These are phyloP conservation scores for Knipowitschia caucasica DNA, from an alignment of 2,797 vertebrate species.

Conservation along the genomic window DNA sequence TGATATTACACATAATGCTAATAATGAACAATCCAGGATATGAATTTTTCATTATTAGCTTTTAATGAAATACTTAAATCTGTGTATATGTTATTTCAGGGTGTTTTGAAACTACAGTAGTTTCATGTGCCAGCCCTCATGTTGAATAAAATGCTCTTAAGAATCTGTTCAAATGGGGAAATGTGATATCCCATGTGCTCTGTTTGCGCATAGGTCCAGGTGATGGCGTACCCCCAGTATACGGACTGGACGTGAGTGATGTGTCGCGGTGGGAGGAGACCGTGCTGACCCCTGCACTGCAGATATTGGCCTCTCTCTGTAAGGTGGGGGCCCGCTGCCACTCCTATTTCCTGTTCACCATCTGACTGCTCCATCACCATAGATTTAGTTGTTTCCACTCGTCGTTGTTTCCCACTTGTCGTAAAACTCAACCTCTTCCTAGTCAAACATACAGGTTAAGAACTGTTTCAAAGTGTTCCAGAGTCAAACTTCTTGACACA, in stretches of 20 bases:
- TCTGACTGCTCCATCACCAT: not conserved
- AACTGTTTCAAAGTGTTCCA: too few species aligned
- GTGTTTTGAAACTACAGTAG: too few species aligned
- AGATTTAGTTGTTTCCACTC: not conserved
- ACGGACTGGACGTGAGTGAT: conserved; percentile 88
- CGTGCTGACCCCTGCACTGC: conserved; percentile 86
- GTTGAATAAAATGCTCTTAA: conserved; percentile 4
- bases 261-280: conserved; percentile 83
- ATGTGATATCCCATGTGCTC: conserved; percentile 1
- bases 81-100: too few species aligned
- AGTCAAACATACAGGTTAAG: not conserved
- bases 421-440: not conserved
- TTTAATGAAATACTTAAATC: too few species aligned
- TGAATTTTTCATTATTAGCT: too few species aligned
- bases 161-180: not conserved
- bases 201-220: conserved; percentile 79
- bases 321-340: conserved; percentile 77
- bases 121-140: too few species aligned
- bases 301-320: conserved; percentile 85
- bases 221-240: conserved; percentile 81
- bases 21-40: too few species aligned
- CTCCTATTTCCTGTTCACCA: not conserved
- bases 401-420: not conserved
- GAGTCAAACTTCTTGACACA: too few species aligned
- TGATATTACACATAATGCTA: too few species aligned